These are phyloP conservation scores for Doryteuthis pealeii DNA, from an alignment of 1,140 invertebrate species.

Conservation along the genomic window DNA sequence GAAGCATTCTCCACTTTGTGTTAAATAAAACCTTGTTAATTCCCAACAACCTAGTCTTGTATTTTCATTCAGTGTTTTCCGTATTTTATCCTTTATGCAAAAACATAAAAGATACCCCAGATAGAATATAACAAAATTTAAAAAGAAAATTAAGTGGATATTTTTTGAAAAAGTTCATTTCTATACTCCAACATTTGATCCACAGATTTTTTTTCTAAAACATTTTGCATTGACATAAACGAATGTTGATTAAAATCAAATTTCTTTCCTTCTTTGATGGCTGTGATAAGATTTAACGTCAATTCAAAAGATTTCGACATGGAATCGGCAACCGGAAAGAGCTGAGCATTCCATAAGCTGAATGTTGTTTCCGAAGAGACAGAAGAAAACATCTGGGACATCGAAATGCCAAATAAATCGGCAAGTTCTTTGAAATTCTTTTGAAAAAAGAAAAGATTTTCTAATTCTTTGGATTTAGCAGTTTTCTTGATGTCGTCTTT, in stretches of 20 bases:
- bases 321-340: conserved; percentile 50
- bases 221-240: conserved; percentile 42
- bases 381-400: conserved; percentile 13
- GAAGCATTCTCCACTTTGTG: no score
- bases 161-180: conserved; percentile 36
- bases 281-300: conserved; percentile 30
- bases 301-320: conserved; percentile 54
- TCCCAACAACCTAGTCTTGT: no score
- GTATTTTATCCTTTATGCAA: no score
- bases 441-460: conserved; percentile 41
- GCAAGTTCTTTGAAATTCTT: conserved; percentile 35
- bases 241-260: not conserved
- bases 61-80: no score
- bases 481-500: conserved; percentile 59
- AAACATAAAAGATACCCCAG: no score
- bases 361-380: conserved; percentile 15
- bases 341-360: conserved; percentile 54
- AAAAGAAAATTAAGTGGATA: conserved; percentile 13
- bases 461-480: conserved; percentile 15
- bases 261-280: conserved; percentile 17
- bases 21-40: no score
- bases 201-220: conserved; percentile 46
- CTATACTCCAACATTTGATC: conserved; percentile 47
- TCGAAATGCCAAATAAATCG: conserved; percentile 16
- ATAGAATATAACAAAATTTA: no score